Evolutionary conservation across 2,797 vertebrate species (phyloP), one percentile per base, ranked within the genome.

Genomic region (Echeneis naucrates): DNA sequence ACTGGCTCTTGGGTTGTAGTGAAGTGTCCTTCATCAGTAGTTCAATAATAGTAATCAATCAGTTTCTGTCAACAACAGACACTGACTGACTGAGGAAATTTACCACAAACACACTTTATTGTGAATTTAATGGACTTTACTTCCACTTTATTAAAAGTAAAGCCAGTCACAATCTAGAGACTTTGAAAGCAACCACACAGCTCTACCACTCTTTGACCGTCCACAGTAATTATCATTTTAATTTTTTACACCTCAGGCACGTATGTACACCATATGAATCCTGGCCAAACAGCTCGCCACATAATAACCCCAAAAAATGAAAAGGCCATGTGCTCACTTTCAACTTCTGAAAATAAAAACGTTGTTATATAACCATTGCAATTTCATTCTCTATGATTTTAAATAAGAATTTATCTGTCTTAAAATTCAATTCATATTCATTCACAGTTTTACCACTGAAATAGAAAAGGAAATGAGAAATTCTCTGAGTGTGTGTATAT

Each of bases 351-450:
- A n/a, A 77, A 88, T 75, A 75, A 83, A 88, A 89, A 88, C 58
- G 27, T 37, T 66, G 54, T 86, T 77, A 80, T 80, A 89, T 83
- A 58, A 86, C 70, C 78, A 89, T 90, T 83, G 86, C 75, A 89
- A 85, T 94, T 94, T 93, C 93, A 94, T 93, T 65, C 90, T 83
- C 82, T 91, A 89, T 69, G 77, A 42, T 87, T 93, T 94, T 95
- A 95, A 95, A 95, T 95, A 94, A 88, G 90, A 93, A 89, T 91
- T 92, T 81, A 80, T 88, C 60, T 88, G 84, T 88, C 73, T 92
- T 93, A 93, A 94, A 94, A 93, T 89, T 92, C 75, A 82, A 88
- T 87, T 78, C 2, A 87, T 91, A 61, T 90, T 91, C 86, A 92
- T 95, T 95, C 93, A 95, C 94, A 94, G 92, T 93, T 79, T 56